phyloP scores from a whole-genome alignment of 2,113 vertebrate genomes.

The Raja brachyura region DNA sequence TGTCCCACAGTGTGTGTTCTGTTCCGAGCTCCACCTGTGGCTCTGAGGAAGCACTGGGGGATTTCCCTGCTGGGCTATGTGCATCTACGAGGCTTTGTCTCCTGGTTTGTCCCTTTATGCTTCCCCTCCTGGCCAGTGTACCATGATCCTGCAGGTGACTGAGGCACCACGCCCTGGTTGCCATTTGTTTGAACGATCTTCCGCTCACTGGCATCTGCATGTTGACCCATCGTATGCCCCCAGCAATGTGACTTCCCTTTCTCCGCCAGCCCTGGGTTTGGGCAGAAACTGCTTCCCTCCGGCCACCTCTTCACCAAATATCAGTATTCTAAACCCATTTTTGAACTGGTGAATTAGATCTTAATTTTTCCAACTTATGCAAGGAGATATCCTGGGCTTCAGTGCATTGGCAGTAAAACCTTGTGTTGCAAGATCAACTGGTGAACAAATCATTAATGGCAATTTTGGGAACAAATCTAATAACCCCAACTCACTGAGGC shows the following conservation, averaged over 20 bases:
- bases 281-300: not conserved
- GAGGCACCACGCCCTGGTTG: not conserved
- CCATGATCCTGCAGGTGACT: not conserved
- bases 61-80: not conserved
- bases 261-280: not conserved
- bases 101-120: not conserved
- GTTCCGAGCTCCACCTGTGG: no score
- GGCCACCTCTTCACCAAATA: not conserved
- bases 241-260: not conserved
- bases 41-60: no score
- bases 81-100: not conserved
- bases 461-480: not conserved
- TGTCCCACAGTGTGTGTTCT: not conserved
- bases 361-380: not conserved
- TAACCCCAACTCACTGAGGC: not conserved
- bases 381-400: not conserved
- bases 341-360: not conserved
- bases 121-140: not conserved
- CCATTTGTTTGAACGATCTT: no score
- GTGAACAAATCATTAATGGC: not conserved
- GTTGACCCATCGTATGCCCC: not conserved
- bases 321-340: no score
- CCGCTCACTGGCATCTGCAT: not conserved
- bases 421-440: not conserved
- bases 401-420: not conserved